Evolutionary conservation across 2,888 invertebrate species (phyloP).

Genomic region (Eupithecia pulchellata): DNA sequence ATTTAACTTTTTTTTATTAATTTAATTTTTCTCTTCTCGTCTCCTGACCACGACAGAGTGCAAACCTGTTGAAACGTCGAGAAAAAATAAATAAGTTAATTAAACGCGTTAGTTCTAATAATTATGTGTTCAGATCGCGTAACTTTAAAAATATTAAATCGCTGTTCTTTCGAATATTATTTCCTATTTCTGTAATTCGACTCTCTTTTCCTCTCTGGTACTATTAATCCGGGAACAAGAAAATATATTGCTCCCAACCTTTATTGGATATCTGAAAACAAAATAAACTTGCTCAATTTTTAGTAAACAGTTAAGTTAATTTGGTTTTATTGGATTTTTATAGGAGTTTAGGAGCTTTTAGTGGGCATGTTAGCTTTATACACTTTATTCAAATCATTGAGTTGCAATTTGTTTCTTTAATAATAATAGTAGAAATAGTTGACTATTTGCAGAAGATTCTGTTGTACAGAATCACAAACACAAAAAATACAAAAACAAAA

Average conservation of each 20-base stretch:
- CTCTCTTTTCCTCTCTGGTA: constrained; percentile 30
- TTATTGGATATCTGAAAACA: constrained; percentile 58
- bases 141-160: no score
- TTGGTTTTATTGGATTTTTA: constrained; percentile 8
- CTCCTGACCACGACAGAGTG: no score
- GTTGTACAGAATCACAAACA: no score
- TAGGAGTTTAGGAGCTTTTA: not conserved
- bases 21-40: no score
- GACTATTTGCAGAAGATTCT: no score
- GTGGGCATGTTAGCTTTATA: not conserved
- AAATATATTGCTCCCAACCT: constrained; percentile 57
- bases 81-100: no score
- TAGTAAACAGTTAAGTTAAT: constrained; percentile 29
- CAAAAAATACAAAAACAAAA: no score
- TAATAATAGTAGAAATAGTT: no score
- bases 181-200: constrained; percentile 44
- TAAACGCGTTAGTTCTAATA: no score
- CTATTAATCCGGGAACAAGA: constrained; percentile 39
- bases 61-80: no score
- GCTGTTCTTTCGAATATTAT: constrained; percentile 14
- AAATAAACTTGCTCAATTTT: constrained; percentile 55
- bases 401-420: not conserved
- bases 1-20: no score
- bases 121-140: no score
- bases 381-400: not conserved